Evolutionary conservation across 2,797 vertebrate species (phyloP).

Genomic region (Spizella passerina): DNA sequence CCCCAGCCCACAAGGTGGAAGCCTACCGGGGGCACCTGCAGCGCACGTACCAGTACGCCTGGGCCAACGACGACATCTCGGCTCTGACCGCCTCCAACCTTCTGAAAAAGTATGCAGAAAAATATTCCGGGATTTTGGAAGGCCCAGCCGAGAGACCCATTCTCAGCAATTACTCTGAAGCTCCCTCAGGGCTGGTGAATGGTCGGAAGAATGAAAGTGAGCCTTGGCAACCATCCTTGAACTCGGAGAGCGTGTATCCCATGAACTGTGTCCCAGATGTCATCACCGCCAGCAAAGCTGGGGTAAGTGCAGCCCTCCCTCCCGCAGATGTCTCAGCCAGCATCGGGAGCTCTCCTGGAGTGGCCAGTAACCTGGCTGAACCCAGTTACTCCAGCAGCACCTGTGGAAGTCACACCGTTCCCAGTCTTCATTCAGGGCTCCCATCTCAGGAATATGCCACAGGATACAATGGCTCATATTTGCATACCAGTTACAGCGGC

Average conservation of each 20-base stretch:
- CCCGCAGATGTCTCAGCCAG: slow-evolving; percentile 91
- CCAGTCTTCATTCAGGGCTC: slow-evolving; percentile 92
- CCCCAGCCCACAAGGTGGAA: slow-evolving; percentile 99
- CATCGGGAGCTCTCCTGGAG: slow-evolving; percentile 93
- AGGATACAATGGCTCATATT: slow-evolving; percentile 94
- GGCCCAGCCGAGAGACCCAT: slow-evolving; percentile 91
- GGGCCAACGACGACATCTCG: slow-evolving; percentile 99
- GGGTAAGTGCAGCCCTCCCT: slow-evolving; percentile 91
- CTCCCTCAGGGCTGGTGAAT: slow-evolving; percentile 88
- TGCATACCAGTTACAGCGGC: slow-evolving; percentile 94
- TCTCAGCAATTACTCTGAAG: slow-evolving; percentile 92
- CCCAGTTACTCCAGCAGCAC: slow-evolving; percentile 94
- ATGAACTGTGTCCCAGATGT: slow-evolving; percentile 98
- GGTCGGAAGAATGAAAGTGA: slow-evolving; percentile 95
- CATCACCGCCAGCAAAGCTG: slow-evolving; percentile 93
- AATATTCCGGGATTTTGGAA: slow-evolving; percentile 98
- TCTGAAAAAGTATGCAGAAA: slow-evolving; percentile 98
- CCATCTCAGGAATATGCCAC: slow-evolving; percentile 97
- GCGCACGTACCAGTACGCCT: slow-evolving; percentile 97
- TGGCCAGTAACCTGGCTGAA: slow-evolving; percentile 94
- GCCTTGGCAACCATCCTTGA: slow-evolving; percentile 89
- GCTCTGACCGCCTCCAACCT: slow-evolving; percentile 98
- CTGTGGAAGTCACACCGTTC: slow-evolving; percentile 93
- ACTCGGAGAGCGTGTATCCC: slow-evolving; percentile 91
- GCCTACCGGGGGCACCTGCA: slow-evolving; percentile 96